Evolutionary conservation across 2,113 vertebrate species (phyloP), one percentile per base, ranked within the genome.

Genomic region (Notiomystis cincta): DNA sequence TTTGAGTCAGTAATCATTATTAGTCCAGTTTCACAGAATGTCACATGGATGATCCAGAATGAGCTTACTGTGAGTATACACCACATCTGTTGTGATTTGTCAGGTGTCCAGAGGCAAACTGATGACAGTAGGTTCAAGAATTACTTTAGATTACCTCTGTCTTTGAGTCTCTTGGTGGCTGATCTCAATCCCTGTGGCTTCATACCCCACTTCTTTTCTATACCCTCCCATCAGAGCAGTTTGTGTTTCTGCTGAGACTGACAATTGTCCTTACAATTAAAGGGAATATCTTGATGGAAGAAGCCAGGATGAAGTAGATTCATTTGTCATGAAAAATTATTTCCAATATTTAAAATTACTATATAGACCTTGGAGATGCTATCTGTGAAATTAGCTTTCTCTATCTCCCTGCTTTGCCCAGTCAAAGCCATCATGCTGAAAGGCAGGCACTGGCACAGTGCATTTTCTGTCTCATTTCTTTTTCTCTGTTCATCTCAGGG

Each of bases 311-410:
- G 38, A 89, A 79, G 30, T 38, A 81, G 61, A 54, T 83, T 77
- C 23, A 75, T 73, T 69, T 91, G 33, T 94, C 60, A 89, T 54
- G 82, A 89, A 77, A 89, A 95, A 92, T 64, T 71, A 61, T 87
- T 95, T 95, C 61, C 76, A 87, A 53, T 75, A 54, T 77, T 86
- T 88, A 57, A 96, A 92, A 83, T 76, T 61, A 30, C 66, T 87
- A 7, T 73, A n/a, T 93, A 95, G 93, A 62, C 75, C 66, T 91
- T 95, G 62, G 47, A 81, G 70, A 96, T 96, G 27, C 93, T 95
- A 95, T 93, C 94, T 87, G 45, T 92, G 86, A 93, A 95, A 96
- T 79, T 93, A 89, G 40, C 42, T 87, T 72, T 92, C 79, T 82
- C 64, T 93, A 31, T 96, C 94, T 95, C 65, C 82, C 44, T 3